phyloP scores from a whole-genome alignment of 1,140 invertebrate species.

The Brachionus koreanus region DNA sequence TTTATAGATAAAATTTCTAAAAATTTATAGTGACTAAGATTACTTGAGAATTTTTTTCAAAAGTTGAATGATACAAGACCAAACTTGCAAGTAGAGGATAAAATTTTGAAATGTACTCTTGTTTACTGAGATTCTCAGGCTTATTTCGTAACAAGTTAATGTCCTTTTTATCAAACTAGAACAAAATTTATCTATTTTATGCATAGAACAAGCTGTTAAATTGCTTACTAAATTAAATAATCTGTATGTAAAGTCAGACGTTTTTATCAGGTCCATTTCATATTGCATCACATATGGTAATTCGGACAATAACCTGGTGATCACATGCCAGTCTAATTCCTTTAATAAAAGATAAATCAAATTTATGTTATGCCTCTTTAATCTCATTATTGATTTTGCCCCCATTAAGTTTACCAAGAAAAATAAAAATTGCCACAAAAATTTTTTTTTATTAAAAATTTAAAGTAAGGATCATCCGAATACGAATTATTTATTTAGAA shows the following conservation, averaged over 20 bases:
- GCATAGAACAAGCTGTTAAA: neutral
- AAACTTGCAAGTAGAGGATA: constrained; percentile 35
- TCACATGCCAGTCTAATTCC: constrained; percentile 35
- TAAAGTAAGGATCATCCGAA: too few species aligned
- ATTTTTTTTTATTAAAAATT: too few species aligned
- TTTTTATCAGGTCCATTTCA: constrained; percentile 36
- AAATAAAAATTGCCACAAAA: too few species aligned
- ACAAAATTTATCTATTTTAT: neutral
- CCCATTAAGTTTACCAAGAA: neutral
- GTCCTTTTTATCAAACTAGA: constrained; percentile 1
- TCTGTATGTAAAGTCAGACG: neutral
- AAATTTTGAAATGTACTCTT: constrained; percentile 18
- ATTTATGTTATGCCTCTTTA: neutral
- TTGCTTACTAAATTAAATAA: neutral
- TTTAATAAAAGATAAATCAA: neutral
- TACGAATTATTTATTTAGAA: too few species aligned
- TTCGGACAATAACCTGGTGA: neutral
- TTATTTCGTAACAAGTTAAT: neutral
- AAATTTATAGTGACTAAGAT: neutral
- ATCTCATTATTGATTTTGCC: neutral
- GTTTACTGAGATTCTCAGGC: neutral
- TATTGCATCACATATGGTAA: constrained; percentile 35
- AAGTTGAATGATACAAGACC: neutral
- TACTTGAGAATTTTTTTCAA: constrained; percentile 30
- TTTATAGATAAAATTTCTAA: neutral